Evolutionary conservation across 2,113 vertebrate species (phyloP), one percentile per base, ranked within the genome.

Genomic region (Panurus biarmicus): DNA sequence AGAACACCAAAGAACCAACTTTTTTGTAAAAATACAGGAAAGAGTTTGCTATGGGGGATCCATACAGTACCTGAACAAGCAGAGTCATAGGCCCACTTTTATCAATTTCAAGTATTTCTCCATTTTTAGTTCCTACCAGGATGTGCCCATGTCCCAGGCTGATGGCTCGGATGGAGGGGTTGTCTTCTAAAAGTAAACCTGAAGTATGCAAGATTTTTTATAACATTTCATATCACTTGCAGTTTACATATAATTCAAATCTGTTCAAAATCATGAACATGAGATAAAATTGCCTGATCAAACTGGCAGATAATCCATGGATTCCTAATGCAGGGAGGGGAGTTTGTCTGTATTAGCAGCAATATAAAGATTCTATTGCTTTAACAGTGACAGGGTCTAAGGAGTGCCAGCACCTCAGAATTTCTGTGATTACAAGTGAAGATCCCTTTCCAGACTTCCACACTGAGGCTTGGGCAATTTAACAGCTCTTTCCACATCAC

Each of bases 151-250:
- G 99, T 48, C 99, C 99, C 93, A 99, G 97, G 57, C 98, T 99
- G 96, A 99, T 99, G 75, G 99, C 99, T 96, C 99, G 98, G 91
- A 99, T 98, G 47, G 99, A 99, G 35, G 99, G 99, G 95, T 99
- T 99, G 94, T 99, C 99, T 97, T 99, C 99, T 93, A 99, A 97
- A 81, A 99, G 98, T 50, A 99, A 97, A 62, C 99, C 99, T 99
- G 94, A 83, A 50, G 54, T 69, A 38, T 5, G 35, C 10, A 65
- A 85, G 5, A 48, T 8, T 17, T 85, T 58, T 75, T 53, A 33
- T 23, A 36, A 5, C 19, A 64, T 26, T 75, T 76, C 20, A 0
- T 70, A 58, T 21, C 11, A 36, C 11, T 38, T 61, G 14, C 4
- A n/a, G n/a, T 75, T 87, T n/a, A 75, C 12, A 53, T 35, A 12